phyloP scores from a whole-genome alignment of 2,888 invertebrate species.

The Deilephila elpenor region DNA sequence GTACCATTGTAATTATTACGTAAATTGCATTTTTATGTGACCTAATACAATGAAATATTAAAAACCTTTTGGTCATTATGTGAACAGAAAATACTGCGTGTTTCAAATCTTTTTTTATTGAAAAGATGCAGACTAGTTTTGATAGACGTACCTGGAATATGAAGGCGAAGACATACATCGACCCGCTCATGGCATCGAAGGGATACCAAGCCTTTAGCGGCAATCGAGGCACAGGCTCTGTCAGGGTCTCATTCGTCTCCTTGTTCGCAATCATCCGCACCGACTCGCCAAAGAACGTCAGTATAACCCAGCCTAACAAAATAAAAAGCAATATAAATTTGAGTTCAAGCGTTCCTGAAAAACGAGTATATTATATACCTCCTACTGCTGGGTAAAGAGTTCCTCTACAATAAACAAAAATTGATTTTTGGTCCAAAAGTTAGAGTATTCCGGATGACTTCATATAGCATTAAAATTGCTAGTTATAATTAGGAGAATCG shows the following conservation, averaged over 20 bases:
- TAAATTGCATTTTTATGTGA: neutral
- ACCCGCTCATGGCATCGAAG: slow-evolving; percentile 89
- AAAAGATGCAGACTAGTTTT: too few relatives aligned
- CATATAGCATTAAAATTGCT: too few relatives aligned
- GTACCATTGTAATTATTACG: neutral
- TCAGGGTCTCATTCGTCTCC: slow-evolving; percentile 88
- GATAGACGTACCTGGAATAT: slow-evolving; percentile 83
- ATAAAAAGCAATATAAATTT: neutral
- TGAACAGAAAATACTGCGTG: neutral
- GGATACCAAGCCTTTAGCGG: slow-evolving; percentile 92
- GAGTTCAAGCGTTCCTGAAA: neutral
- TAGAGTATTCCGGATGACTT: too few relatives aligned
- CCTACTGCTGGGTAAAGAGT: too few relatives aligned
- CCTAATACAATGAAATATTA: neutral
- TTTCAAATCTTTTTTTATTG: too few relatives aligned
- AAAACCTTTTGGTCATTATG: neutral
- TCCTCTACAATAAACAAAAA: too few relatives aligned
- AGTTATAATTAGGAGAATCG: too few relatives aligned
- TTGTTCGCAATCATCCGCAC: slow-evolving; percentile 87
- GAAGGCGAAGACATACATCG: slow-evolving; percentile 87
- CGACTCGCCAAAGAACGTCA: slow-evolving; percentile 93
- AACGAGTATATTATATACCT: neutral
- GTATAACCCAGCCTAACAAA: slow-evolving; percentile 88
- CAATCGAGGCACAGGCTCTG: slow-evolving; percentile 88
- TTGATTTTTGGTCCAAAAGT: too few relatives aligned